Conservation (phyloP, 2,113 vertebrate genomes). For the Grammomys surdaster region DNA sequence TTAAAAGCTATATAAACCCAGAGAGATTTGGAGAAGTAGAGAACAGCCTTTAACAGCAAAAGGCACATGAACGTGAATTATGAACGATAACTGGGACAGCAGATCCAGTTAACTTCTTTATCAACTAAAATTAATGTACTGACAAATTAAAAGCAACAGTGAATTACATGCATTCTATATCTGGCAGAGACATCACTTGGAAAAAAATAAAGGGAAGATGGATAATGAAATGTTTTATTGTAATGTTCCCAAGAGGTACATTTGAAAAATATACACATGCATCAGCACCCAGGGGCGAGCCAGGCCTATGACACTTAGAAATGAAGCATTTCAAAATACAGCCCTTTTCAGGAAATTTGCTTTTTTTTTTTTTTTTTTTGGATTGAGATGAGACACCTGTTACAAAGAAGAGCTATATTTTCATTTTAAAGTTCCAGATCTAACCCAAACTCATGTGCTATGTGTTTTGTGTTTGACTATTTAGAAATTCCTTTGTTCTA, state of each 20-base stretch:
- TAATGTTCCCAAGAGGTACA: slow-evolving; percentile 76
- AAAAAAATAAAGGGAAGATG: slow-evolving; percentile 69
- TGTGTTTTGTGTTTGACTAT: slow-evolving; percentile 47
- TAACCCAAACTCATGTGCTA: slow-evolving; percentile 18
- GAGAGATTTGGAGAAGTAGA: slow-evolving; percentile 67
- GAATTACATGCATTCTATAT: slow-evolving; percentile 78
- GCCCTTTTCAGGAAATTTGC: slow-evolving; percentile 59
- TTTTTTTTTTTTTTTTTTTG: neutral
- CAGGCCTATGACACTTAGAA: slow-evolving; percentile 50
- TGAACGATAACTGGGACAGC: slow-evolving; percentile 78
- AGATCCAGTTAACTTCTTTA: slow-evolving; percentile 83
- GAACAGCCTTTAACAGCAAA: slow-evolving; percentile 77
- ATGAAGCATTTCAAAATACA: slow-evolving; percentile 41
- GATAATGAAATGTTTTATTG: slow-evolving; percentile 82
- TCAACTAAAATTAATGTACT: slow-evolving; percentile 84
- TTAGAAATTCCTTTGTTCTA: slow-evolving; percentile 49
- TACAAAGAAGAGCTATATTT: slow-evolving; percentile 58
- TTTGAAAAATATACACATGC: slow-evolving; percentile 63
- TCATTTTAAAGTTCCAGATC: slow-evolving; percentile 63
- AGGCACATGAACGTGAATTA: slow-evolving; percentile 77
- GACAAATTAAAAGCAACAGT: slow-evolving; percentile 83
- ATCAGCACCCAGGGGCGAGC: slow-evolving; percentile 52
- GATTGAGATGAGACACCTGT: slow-evolving; percentile 24
- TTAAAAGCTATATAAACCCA: slow-evolving; percentile 78
- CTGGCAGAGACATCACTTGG: slow-evolving; percentile 73